Evolutionary conservation across 2,113 vertebrate genomes (phyloP).

Genomic region (Pseudopipra pipra): DNA sequence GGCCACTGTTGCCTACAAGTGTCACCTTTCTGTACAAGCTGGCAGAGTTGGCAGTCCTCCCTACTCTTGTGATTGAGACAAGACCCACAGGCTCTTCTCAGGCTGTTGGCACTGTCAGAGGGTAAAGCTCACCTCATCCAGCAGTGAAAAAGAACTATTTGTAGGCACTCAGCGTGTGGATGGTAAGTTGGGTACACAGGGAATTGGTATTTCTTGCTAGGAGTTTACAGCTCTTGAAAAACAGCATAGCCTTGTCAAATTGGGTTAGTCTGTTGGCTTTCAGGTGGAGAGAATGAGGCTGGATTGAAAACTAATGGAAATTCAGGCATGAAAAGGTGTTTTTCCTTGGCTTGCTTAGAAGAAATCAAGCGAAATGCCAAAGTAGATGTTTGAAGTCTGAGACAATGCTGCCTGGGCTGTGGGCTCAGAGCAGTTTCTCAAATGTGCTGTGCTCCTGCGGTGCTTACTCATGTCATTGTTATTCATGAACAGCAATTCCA

Average conservation of each 20-base stretch:
- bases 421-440: not conserved
- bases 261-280: not conserved
- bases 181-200: not conserved
- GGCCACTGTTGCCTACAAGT: accelerated
- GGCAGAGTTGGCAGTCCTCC: not conserved
- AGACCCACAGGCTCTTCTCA: not conserved
- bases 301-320: not conserved
- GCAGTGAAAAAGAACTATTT: not conserved
- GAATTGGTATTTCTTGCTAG: not conserved
- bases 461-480: not conserved
- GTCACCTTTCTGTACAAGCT: not conserved
- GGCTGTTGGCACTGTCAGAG: accelerated
- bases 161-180: accelerated
- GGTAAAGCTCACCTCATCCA: accelerated
- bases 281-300: not conserved
- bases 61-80: not conserved
- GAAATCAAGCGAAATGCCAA: not conserved
- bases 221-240: not conserved
- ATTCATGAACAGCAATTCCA: not conserved
- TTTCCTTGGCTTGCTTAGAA: not conserved
- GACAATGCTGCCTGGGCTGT: not conserved
- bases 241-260: not conserved
- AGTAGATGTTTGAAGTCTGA: not conserved
- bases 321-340: not conserved
- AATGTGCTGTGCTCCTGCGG: not conserved